phyloP scores from a whole-genome alignment of 2,797 vertebrate species.

The Cyclura pinguis region DNA sequence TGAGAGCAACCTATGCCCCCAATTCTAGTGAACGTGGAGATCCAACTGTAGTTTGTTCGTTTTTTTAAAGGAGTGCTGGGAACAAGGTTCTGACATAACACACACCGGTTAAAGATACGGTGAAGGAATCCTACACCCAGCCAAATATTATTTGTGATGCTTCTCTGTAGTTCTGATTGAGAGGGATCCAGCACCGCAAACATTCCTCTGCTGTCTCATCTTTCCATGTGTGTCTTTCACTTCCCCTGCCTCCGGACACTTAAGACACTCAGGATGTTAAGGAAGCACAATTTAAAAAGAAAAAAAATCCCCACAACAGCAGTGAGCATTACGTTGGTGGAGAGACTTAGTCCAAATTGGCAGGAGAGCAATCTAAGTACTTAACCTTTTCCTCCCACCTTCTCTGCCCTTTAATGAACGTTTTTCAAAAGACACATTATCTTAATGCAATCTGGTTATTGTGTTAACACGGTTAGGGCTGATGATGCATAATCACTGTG shows the following conservation, averaged over 20 bases:
- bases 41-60: too few species aligned
- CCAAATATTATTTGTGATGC: background rate
- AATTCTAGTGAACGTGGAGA: too few species aligned
- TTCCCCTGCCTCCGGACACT: accelerated
- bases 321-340: background rate
- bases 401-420: background rate
- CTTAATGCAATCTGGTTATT: background rate
- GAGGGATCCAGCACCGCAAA: background rate
- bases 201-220: background rate
- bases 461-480: background rate
- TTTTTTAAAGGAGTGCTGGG: background rate
- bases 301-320: background rate
- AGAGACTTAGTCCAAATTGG: background rate
- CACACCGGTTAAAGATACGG: background rate
- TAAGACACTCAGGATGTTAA: background rate
- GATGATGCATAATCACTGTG: background rate
- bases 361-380: background rate
- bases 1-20: too few species aligned
- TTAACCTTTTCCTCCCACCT: background rate
- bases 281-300: background rate
- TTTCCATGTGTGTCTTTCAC: background rate
- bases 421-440: background rate
- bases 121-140: background rate
- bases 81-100: background rate
- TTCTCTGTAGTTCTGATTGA: background rate